Evolutionary conservation across 2,888 invertebrate genomes (phyloP), one percentile per base, ranked within the genome.

Genomic region (Agriopis leucophaearia): DNA sequence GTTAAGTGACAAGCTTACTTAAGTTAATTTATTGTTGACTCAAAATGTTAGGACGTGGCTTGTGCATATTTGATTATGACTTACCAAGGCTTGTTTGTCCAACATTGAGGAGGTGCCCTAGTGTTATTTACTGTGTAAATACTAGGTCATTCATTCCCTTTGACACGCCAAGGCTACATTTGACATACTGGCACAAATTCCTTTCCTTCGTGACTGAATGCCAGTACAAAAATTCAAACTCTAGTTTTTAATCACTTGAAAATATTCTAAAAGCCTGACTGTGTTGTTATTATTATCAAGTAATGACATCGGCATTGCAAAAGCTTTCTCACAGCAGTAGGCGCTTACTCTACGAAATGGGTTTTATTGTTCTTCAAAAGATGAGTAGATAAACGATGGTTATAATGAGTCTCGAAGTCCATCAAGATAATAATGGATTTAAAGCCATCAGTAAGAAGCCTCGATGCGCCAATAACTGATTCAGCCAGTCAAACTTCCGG

Each of bases 131-230:
- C 75, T 77, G 71, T 77, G 70, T 74, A 78, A 81, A 83, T 82
- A 79, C 82, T 78, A 79, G 80, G 81, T 77, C 80, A 74, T 75
- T 78, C 76, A 56, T 42, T 55, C 76, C 69, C 61, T 78, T 78
- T 65, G 74, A 79, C 87, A 86, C 85, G 90, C 82, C 78, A 88
- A 79, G 78, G 76, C 70, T 81, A 69, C 64, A 71, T 72, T 83
- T 81, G 81, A 83, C 84, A 84, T 81, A 84, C 78, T 85, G 78
- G 75, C 82, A 88, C 81, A 86, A 81, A 87, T 89, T 80, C 76
- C 78, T 74, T 71, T 73, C 60, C 76, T 72, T 85, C 83, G 86
- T 87, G 83, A 84, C 78, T 77, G 44, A 47, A 62, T 58, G 57
- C 42, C 42, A 63, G 63, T 66, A 45, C 18, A 45, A 66, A 61